Evolutionary conservation across 2,888 invertebrate genomes (phyloP).

Genomic region (Macrophya annulata): DNA sequence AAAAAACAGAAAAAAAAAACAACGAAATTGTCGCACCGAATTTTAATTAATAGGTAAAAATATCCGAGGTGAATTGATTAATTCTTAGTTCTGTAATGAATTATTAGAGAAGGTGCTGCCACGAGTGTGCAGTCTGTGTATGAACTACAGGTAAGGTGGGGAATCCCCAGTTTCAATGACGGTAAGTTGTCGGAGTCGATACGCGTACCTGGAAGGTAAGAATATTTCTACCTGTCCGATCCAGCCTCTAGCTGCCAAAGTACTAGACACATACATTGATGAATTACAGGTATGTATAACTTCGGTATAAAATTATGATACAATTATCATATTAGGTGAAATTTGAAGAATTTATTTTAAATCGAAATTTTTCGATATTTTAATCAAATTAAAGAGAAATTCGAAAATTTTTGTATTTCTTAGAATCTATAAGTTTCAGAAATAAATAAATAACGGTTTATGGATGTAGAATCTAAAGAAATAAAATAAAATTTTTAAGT

Average conservation of each 20-base stretch:
- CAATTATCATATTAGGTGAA: neutral
- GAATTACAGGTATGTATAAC: too few relatives aligned
- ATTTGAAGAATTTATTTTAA: slow-evolving; percentile 1
- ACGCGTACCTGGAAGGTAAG: slow-evolving; percentile 21
- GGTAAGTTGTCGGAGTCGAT: slow-evolving; percentile 32
- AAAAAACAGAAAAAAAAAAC: neutral
- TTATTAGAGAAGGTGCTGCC: slow-evolving; percentile 40
- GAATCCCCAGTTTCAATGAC: neutral
- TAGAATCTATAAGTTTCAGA: too few relatives aligned
- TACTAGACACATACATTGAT: neutral
- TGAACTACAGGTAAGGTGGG: slow-evolving; percentile 1
- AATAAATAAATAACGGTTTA: too few relatives aligned
- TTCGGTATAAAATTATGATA: neutral
- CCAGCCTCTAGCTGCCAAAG: neutral
- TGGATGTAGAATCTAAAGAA: too few relatives aligned
- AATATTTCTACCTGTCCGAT: slow-evolving; percentile 34
- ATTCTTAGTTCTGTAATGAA: neutral
- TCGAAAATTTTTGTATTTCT: too few relatives aligned
- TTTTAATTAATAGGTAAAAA: neutral
- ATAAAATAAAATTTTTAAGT: too few relatives aligned
- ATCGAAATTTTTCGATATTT: neutral
- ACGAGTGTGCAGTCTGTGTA: neutral
- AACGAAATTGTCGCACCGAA: neutral
- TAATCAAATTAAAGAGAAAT: too few relatives aligned
- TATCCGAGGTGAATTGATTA: neutral